Evolutionary conservation across 2,888 invertebrate genomes (phyloP), one percentile per base, ranked within the genome.

Genomic region (Drosophila fungiperda): DNA sequence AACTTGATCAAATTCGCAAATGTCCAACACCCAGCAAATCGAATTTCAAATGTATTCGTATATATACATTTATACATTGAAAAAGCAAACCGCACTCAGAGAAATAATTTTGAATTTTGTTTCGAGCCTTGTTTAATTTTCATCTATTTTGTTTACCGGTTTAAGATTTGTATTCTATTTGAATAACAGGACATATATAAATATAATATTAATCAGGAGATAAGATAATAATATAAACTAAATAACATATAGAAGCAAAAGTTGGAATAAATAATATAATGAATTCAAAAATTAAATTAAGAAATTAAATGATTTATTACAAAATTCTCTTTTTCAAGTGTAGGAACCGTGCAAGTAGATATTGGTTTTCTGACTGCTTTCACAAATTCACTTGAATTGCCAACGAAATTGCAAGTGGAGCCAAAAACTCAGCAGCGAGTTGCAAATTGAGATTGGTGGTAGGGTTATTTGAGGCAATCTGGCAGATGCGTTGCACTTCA

Each of bases 11-110:
- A 62, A 68, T 40, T 65, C 68, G 53, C 75, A 63, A 54, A 63
- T 67, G 77, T 67, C 68, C 84, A 59, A 48, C 53, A 42, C 50
- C 50, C 59, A n/a, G 45, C 59, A 72, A 87, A 84, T 78, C 68
- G 68, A 86, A 82, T 77, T 73, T 33, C 68, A 70, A 69, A 69
- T 66, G 63, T 65, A 40, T 33, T 52, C 32, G 17, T 48, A n/a
- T 52, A 50, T 32, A 45, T 32, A 29, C 33, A 33, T 40, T 53
- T 59, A 45, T 65, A 35, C 11, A 32, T 3, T 12, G 6, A 5
- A 50, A 36, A 40, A 1, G 32, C 29, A 32, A 12, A 7, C 2
- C 12, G 2, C 58, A 58, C 59, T 59, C 8, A 32, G 26, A 50
- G 35, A 50, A 50, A 15, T 8, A 20, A 8, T 1, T 32, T 32